phyloP scores from a whole-genome alignment of 2,888 invertebrate species.

The Abscondita cerata region DNA sequence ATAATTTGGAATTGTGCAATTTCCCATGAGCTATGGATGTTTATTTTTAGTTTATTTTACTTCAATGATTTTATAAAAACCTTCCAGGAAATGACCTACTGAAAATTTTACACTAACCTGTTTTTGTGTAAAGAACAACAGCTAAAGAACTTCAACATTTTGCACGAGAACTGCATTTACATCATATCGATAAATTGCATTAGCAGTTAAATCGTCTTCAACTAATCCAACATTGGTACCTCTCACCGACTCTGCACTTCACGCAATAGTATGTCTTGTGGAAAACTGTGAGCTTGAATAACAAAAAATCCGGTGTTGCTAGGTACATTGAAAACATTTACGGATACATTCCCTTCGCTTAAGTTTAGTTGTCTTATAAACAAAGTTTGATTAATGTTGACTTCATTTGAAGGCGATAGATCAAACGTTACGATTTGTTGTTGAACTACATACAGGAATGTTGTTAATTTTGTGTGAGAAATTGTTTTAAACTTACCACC shows the following conservation, averaged over 20 bases:
- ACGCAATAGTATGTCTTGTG: slow-evolving; percentile 65
- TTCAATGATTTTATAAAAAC: too few species aligned
- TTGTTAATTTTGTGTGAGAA: neutral
- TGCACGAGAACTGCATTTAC: slow-evolving; percentile 55
- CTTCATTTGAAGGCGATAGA: slow-evolving; percentile 47
- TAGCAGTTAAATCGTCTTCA: slow-evolving; percentile 24
- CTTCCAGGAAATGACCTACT: too few species aligned
- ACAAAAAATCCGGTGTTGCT: slow-evolving; percentile 63
- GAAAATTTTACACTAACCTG: too few species aligned
- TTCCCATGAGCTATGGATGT: too few species aligned
- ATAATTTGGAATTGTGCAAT: too few species aligned
- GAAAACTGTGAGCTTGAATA: slow-evolving; percentile 70
- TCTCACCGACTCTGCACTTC: slow-evolving; percentile 57
- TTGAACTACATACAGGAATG: slow-evolving; percentile 10
- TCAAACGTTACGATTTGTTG: slow-evolving; percentile 32
- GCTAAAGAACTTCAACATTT: slow-evolving; percentile 58
- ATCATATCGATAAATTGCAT: slow-evolving; percentile 52
- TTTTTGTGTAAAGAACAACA: slow-evolving; percentile 61
- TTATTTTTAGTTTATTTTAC: too few species aligned
- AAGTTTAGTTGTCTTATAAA: slow-evolving; percentile 46
- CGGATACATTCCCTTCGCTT: slow-evolving; percentile 39
- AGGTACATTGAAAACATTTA: slow-evolving; percentile 59
- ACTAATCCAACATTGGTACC: slow-evolving; percentile 71
- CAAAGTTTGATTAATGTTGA: slow-evolving; percentile 41
- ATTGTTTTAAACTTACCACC: slow-evolving; percentile 1